These are phyloP conservation scores for Cossypha dichroa DNA, from an alignment of 2,797 vertebrate species.

Conservation along the genomic window DNA sequence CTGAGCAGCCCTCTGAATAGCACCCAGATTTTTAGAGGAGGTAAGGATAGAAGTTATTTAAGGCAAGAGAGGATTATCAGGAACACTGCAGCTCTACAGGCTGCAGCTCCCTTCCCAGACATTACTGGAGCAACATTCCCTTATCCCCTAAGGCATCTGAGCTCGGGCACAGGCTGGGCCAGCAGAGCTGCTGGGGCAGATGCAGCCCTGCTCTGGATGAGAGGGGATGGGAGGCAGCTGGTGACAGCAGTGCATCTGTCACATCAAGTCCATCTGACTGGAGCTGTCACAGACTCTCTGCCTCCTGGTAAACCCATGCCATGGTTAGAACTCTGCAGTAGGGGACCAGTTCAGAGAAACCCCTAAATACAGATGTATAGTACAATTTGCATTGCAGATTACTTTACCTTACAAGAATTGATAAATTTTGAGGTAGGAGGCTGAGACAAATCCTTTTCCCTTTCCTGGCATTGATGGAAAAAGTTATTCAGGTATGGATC, in stretches of 20 bases:
- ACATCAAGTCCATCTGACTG: neutral
- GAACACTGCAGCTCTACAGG: neutral
- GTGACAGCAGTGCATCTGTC: neutral
- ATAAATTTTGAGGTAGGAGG: conserved; percentile 92
- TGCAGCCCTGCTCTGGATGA: neutral
- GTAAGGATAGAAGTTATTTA: neutral
- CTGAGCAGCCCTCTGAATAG: neutral
- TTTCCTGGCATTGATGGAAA: conserved; percentile 97
- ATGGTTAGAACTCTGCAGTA: neutral
- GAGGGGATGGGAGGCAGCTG: neutral
- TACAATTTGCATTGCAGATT: neutral
- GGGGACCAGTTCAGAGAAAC: neutral
- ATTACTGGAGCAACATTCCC: neutral
- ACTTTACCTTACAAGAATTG: conserved; percentile 90
- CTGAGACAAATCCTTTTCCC: conserved; percentile 88
- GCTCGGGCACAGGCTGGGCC: neutral
- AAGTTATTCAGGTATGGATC: conserved; percentile 93
- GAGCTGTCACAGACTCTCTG: neutral
- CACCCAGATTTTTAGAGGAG: neutral
- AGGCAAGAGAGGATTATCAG: neutral
- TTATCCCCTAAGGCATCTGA: neutral
- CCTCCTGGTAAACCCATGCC: neutral
- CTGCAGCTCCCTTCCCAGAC: neutral
- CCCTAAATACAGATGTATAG: neutral
- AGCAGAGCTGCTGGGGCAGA: neutral